Percentiles rank a stretch among this genome's conserved stretches.
These are phyloP conservation scores for Podarcis cretensis DNA, from an alignment of 2,113 vertebrate species.

Conservation along the genomic window DNA sequence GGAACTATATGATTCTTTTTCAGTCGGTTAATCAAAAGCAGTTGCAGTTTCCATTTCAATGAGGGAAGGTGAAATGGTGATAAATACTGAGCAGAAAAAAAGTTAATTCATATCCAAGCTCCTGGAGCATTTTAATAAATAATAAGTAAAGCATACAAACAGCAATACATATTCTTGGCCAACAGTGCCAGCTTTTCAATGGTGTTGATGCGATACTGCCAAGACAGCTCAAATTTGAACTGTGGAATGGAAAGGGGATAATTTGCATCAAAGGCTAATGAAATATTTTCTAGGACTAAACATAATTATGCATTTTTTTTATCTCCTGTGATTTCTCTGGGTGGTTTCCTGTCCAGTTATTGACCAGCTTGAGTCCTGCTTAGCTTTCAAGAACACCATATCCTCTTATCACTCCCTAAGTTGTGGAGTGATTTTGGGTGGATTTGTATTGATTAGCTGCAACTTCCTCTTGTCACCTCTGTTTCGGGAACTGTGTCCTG, in stretches of 20 bases:
- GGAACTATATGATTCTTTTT: slow-evolving; percentile 64
- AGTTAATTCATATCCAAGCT: slow-evolving; percentile 64
- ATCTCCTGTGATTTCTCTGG: background rate
- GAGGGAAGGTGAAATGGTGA: slow-evolving; percentile 63
- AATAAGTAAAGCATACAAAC: slow-evolving; percentile 56
- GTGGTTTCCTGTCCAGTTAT: background rate
- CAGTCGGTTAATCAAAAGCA: slow-evolving; percentile 66
- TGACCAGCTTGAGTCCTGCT: background rate
- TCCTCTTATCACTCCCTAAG: background rate
- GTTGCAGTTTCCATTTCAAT: slow-evolving; percentile 36
- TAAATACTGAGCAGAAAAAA: slow-evolving; percentile 67
- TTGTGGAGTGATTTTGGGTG: background rate
- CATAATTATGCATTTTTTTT: background rate
- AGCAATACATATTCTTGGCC: background rate
- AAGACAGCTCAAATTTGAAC: background rate
- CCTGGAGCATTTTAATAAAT: slow-evolving; percentile 66
- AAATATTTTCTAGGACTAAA: background rate
- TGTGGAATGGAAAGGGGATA: background rate
- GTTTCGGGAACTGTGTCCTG: accelerated
- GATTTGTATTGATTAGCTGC: background rate
- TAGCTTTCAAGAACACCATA: background rate
- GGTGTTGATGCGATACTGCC: slow-evolving; percentile 35
- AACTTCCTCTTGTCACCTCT: background rate
- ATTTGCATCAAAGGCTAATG: background rate
- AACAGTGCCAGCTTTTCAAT: background rate